Evolutionary conservation across 2,113 vertebrate species (phyloP), one percentile per base, ranked within the genome.

Genomic region (Oreochromis niloticus): DNA sequence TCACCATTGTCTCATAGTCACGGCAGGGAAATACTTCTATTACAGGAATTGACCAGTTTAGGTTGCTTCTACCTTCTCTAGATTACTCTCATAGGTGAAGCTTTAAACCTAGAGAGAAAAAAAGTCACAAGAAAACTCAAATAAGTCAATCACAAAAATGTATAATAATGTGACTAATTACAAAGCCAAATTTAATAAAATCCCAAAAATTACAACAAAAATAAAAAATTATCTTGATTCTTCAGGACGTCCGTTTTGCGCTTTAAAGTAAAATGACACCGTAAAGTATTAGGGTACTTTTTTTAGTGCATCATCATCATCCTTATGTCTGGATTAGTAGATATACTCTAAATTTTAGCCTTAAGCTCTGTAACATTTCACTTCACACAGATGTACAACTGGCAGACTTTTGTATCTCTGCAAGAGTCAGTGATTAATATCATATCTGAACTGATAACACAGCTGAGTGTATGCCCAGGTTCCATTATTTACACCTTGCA

Each of bases 401-500:
- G 13, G 22, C 11, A 81, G 41, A 17, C 13, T 36, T 56, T 22
- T 59, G 27, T 6, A 16, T 73, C 19, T 82, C 52, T 80, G 75
- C 61, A 43, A 24, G 22, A 85, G 32, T 12, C 80, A 1, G 66
- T 63, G 12, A 85, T 82, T 36, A 5, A n/a, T 4, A 87, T 63
- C 6, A 39, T 46, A 30, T 10, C 5, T 71, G 85, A 9, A 73
- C 43, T 11, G 27, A 50, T 11, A 61, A 61, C 56, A 83, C 17
- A 68, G 12, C 2, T n/a, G 48, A 7, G 30, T 19, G 7, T 12
- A 14, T 27, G 2, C 16, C 19, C 5, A 63, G n/a, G 55, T 46
- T 9, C 13, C 11, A 48, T 11, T 75, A 85, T 86, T 68, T 82
- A 85, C 84, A 91, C 66, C 75, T 78, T 34, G 27, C 41, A 66